A percentile compares a stretch with the other conserved stretches of the same genome.
Conservation (phyloP, 1,140 invertebrate genomes). For the Dendroctonus valens region DNA sequence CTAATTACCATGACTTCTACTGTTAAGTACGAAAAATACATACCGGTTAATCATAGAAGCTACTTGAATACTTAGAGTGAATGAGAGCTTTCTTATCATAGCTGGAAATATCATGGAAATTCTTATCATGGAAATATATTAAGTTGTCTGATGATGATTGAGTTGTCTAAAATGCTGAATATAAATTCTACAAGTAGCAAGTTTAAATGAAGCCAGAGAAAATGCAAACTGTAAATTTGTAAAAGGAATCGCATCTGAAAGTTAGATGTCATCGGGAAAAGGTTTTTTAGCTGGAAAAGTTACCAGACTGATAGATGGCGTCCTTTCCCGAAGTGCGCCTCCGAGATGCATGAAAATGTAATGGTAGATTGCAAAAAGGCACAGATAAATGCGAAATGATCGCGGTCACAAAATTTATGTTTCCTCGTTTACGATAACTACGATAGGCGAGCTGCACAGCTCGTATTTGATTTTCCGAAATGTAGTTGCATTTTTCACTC, state of each 20-base stretch:
- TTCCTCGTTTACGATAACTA: conserved; percentile 28
- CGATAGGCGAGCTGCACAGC: conserved; percentile 15
- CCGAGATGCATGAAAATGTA: conserved; percentile 24
- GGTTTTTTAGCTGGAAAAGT: conserved; percentile 11
- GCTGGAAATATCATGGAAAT: too few relatives aligned
- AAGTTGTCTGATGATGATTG: too few relatives aligned
- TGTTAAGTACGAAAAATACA: too few relatives aligned
- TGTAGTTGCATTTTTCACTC: conserved; percentile 9
- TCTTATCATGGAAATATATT: too few relatives aligned
- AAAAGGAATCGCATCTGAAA: conserved; percentile 14
- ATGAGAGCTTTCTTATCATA: too few relatives aligned
- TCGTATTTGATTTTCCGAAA: conserved; percentile 6
- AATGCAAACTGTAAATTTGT: too few relatives aligned
- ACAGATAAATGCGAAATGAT: conserved; percentile 31
- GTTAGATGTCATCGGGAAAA: conserved; percentile 15
- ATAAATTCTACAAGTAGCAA: too few relatives aligned
- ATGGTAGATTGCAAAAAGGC: conserved; percentile 29
- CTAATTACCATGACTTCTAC: too few relatives aligned
- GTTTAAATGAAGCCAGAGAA: too few relatives aligned
- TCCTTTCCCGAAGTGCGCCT: conserved; percentile 19
- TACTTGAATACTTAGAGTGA: too few relatives aligned
- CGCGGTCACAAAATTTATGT: conserved; percentile 27
- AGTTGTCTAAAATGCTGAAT: too few relatives aligned
- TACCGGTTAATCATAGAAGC: too few relatives aligned
- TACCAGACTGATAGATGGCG: conserved; percentile 24